Percentiles rank a stretch among this genome's conserved stretches.
Conservation (phyloP, 2,113 vertebrate genomes). For the Acrocephalus kingi region DNA sequence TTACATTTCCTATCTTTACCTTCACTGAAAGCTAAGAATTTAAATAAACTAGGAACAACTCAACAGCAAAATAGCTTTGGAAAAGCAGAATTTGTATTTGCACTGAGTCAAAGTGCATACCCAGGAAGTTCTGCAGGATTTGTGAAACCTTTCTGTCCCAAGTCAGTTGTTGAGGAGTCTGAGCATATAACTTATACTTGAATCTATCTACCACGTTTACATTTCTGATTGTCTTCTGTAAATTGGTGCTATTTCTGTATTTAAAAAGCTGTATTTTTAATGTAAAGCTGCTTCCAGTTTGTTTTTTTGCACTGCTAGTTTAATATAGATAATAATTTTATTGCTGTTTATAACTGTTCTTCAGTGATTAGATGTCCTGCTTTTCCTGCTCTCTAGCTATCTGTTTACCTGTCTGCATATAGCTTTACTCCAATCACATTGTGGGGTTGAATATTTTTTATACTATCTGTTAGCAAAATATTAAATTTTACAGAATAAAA, state of each 20-base stretch:
- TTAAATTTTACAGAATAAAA: conserved; percentile 68
- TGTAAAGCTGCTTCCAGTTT: conserved; percentile 80
- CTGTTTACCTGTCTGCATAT: conserved; percentile 38
- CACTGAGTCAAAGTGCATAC: conserved; percentile 28
- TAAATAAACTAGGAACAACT: not conserved
- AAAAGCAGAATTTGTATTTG: conserved; percentile 46
- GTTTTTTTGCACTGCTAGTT: conserved; percentile 80
- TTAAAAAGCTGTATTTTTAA: conserved; percentile 74
- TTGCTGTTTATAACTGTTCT: conserved; percentile 64
- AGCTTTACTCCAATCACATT: conserved; percentile 59
- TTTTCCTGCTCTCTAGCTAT: conserved; percentile 46
- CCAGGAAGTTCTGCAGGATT: conserved; percentile 53
- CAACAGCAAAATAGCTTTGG: not conserved
- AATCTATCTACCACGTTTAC: conserved; percentile 81
- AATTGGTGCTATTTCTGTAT: conserved; percentile 80
- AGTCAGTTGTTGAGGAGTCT: conserved; percentile 59
- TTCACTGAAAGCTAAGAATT: conserved; percentile 6
- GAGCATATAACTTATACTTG: conserved; percentile 80
- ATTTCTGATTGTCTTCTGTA: conserved; percentile 76
- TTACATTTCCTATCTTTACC: not conserved
- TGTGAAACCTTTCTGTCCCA: conserved; percentile 65
- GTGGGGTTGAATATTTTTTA: conserved; percentile 18
- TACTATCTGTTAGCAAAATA: conserved; percentile 65
- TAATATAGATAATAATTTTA: conserved; percentile 73
- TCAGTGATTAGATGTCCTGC: conserved; percentile 11